These are phyloP conservation scores for Pluvialis apricaria DNA, from an alignment of 2,113 vertebrate genomes.

Conservation along the genomic window DNA sequence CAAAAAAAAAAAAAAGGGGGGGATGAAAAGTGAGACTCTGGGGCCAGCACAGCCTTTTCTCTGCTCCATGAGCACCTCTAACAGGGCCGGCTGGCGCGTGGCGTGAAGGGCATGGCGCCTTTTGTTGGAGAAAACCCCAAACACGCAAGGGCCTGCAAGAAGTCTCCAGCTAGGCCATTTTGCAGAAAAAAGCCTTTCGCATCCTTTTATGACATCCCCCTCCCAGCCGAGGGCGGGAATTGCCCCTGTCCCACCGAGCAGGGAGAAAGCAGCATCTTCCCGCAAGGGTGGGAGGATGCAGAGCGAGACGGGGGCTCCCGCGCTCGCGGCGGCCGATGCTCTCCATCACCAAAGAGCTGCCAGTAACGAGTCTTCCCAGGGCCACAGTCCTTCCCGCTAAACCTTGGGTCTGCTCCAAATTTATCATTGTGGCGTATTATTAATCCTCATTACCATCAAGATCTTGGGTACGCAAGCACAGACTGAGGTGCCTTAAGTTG, in stretches of 20 bases:
- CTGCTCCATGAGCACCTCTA: neutral
- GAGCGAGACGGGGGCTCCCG: neutral
- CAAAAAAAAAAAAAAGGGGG: too few relatives aligned
- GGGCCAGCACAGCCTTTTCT: neutral
- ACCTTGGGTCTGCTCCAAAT: neutral
- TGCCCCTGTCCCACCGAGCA: neutral
- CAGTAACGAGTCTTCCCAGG: neutral
- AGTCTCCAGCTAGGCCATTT: neutral
- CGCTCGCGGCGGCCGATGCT: neutral
- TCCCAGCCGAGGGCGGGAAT: neutral
- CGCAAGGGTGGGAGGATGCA: neutral
- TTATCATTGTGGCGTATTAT: neutral
- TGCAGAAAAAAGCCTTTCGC: neutral
- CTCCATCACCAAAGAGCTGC: neutral
- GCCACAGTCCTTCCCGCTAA: neutral
- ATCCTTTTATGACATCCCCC: too few relatives aligned
- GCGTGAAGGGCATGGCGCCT: accelerated
- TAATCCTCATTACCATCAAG: neutral
- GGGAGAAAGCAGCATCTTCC: neutral
- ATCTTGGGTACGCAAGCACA: neutral
- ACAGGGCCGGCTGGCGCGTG: neutral
- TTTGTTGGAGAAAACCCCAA: neutral
- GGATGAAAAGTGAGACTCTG: neutral
- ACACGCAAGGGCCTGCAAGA: neutral
- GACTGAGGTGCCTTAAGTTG: neutral